These are phyloP conservation scores for Psilopogon haemacephalus DNA, from an alignment of 2,113 vertebrate genomes.

Conservation along the genomic window DNA sequence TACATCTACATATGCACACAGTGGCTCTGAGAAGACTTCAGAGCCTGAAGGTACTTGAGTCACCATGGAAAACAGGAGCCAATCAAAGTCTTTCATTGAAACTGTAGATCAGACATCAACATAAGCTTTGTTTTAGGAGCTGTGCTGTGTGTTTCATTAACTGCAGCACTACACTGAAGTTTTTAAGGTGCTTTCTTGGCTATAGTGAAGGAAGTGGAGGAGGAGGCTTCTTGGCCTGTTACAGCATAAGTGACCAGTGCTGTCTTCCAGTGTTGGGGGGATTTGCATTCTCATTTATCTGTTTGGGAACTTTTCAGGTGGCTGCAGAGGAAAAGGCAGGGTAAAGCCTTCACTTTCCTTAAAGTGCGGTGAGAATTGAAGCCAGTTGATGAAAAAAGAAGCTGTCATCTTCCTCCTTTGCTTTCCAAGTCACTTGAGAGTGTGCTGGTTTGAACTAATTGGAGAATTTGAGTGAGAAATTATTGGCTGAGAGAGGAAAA, in stretches of 20 bases:
- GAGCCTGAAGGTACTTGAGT: not conserved
- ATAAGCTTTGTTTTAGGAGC: not conserved
- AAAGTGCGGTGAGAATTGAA: not conserved
- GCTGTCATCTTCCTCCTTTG: not conserved
- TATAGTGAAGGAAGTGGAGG: not conserved
- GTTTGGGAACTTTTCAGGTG: not conserved
- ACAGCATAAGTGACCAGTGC: not conserved
- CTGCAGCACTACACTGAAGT: not conserved
- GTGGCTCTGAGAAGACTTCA: not conserved
- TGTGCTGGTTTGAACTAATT: no score
- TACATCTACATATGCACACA: not conserved
- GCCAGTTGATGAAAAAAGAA: not conserved
- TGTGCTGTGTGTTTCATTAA: not conserved
- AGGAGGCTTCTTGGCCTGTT: not conserved
- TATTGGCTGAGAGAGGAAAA: no score
- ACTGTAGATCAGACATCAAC: not conserved
- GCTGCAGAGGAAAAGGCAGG: not conserved
- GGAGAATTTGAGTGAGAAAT: no score
- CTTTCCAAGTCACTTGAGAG: not conserved
- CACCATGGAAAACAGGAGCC: not conserved
- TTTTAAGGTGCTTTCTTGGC: not conserved
- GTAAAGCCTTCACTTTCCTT: not conserved
- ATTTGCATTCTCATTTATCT: not conserved
- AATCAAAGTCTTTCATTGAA: not conserved
- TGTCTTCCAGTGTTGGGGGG: not conserved